Conservation (phyloP, 2,113 vertebrate species). For the Sardina pilchardus region DNA sequence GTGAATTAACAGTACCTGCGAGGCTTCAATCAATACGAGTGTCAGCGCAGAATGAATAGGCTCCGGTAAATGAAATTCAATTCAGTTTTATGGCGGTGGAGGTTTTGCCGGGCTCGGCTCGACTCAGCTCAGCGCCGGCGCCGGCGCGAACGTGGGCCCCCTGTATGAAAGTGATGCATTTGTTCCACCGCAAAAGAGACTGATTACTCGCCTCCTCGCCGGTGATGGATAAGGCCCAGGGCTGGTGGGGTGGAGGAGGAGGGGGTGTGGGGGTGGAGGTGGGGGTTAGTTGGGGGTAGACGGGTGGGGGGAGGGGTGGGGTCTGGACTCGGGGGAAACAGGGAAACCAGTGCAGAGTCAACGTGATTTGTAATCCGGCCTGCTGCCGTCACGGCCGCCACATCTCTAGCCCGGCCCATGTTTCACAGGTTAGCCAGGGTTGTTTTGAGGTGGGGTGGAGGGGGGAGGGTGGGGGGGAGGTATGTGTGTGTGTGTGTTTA, state of each 20-base stretch:
- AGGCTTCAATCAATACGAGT: conserved; percentile 61
- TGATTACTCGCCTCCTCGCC: conserved; percentile 18
- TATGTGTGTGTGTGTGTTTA: neutral
- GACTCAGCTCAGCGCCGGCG: neutral
- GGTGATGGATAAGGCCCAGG: conserved; percentile 23
- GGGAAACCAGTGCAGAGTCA: neutral
- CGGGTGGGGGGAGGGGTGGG: neutral
- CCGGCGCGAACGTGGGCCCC: neutral
- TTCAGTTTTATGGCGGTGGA: conserved; percentile 47
- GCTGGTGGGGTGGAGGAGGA: neutral
- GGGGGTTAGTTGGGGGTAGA: neutral
- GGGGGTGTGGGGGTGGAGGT: neutral
- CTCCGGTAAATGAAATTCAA: conserved; percentile 61
- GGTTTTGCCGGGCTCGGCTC: neutral
- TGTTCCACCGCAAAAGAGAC: conserved; percentile 23
- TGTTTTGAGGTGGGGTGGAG: neutral
- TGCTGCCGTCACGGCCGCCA: neutral
- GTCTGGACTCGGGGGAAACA: neutral
- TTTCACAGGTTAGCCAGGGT: neutral
- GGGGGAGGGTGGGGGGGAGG: too few relatives aligned
- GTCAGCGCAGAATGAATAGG: conserved; percentile 63
- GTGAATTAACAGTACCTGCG: conserved; percentile 62
- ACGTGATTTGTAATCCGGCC: neutral
- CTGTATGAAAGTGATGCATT: conserved; percentile 28
- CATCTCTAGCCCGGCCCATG: neutral